A percentile compares a stretch with the other conserved stretches of the same genome.
These are phyloP conservation scores for Cottoperca gobio DNA, from an alignment of 2,797 vertebrate species.

Conservation along the genomic window DNA sequence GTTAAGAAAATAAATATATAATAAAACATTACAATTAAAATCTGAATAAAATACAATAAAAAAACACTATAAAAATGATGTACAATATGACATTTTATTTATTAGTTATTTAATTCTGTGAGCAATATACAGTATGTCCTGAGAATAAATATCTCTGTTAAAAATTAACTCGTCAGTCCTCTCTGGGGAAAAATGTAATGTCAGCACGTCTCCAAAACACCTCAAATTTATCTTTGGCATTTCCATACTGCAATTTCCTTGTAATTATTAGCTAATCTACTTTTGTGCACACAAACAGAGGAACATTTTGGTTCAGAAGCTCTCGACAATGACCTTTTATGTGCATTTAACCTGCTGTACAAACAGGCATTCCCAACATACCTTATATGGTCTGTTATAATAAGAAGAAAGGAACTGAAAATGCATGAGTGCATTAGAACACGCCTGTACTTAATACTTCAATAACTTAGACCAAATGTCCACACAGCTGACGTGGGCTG, in stretches of 20 bases:
- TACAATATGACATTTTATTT: no score
- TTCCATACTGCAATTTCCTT: neutral
- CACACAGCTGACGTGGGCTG: neutral
- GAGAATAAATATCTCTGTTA: neutral
- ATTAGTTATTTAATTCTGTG: neutral
- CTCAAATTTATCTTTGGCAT: neutral
- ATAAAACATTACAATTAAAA: no score
- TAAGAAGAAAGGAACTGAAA: neutral
- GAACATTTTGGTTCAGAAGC: conserved; percentile 12
- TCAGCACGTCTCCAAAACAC: neutral
- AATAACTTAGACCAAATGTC: neutral
- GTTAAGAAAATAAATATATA: no score
- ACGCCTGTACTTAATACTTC: neutral
- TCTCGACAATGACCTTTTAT: conserved; percentile 13
- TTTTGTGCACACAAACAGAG: neutral
- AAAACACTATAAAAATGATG: no score
- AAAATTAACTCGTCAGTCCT: neutral
- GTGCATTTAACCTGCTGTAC: conserved; percentile 6
- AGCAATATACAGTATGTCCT: neutral
- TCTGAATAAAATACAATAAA: no score
- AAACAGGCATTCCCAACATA: neutral
- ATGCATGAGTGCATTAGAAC: neutral
- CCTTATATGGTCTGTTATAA: conserved; percentile 4
- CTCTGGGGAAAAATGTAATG: neutral
- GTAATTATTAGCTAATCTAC: neutral